Conservation (phyloP, 2,113 vertebrate species). For the Deroptyus accipitrinus region DNA sequence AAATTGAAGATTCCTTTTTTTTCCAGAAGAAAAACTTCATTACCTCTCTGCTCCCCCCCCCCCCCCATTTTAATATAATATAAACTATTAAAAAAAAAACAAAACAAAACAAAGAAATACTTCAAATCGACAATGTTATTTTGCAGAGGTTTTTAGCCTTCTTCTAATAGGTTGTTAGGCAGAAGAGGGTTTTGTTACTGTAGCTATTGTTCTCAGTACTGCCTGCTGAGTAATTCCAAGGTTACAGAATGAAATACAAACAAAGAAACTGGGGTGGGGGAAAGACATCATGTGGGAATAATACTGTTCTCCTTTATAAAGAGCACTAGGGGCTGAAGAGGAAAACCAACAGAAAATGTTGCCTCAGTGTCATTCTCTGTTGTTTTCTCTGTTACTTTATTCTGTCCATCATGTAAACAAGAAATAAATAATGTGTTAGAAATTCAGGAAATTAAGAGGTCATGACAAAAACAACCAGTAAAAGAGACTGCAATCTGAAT, state of each 20-base stretch:
- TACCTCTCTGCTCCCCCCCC: background rate
- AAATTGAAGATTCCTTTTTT: background rate
- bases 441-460: background rate
- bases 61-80: background rate
- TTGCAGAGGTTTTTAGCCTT: background rate
- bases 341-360: background rate
- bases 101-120: background rate
- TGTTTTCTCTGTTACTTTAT: background rate
- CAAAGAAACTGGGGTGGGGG: background rate
- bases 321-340: background rate
- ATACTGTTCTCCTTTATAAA: background rate
- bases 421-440: background rate
- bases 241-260: background rate
- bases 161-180: background rate
- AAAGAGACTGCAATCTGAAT: constrained; percentile 10
- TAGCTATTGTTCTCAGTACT: background rate
- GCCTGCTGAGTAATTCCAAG: constrained; percentile 23
- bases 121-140: background rate
- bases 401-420: background rate
- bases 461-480: background rate
- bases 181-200: background rate
- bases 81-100: background rate
- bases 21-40: background rate
- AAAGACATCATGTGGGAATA: background rate
- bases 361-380: background rate